These are phyloP conservation scores for Hipparchia semele DNA, from an alignment of 2,888 invertebrate species.

Conservation along the genomic window DNA sequence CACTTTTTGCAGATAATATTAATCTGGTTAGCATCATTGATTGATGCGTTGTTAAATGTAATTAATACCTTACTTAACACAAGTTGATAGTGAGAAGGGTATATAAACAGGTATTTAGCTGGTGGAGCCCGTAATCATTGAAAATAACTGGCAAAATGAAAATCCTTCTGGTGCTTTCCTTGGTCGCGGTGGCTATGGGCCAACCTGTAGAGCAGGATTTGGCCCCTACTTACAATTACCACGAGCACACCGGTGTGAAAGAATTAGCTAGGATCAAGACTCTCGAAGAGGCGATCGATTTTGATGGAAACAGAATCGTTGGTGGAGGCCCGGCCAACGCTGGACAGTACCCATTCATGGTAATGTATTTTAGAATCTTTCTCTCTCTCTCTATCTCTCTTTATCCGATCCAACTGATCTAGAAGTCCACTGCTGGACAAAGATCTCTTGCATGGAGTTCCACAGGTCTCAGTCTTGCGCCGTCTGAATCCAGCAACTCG, in stretches of 20 bases:
- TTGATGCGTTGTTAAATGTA: background rate
- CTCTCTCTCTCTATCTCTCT: too few species aligned
- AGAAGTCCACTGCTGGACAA: too few species aligned
- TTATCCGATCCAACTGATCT: too few species aligned
- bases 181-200: background rate
- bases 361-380: background rate
- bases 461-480: too few species aligned
- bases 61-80: background rate
- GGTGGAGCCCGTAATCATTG: background rate
- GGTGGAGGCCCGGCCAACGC: constrained; percentile 14
- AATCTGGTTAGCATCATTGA: background rate
- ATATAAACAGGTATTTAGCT: constrained; percentile 2
- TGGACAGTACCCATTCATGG: constrained; percentile 10
- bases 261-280: constrained; percentile 10
- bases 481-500: too few species aligned
- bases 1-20: background rate
- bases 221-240: constrained; percentile 7
- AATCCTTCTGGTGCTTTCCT: background rate
- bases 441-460: too few species aligned
- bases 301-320: constrained; percentile 17
- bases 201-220: background rate
- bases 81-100: background rate
- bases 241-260: constrained; percentile 1
- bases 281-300: constrained; percentile 5
- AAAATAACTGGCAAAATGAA: constrained; percentile 5